Percentiles rank a stretch among this genome's conserved stretches.
These are phyloP conservation scores for Drosophila nikananu DNA, from an alignment of 1,140 invertebrate genomes.

Conservation along the genomic window DNA sequence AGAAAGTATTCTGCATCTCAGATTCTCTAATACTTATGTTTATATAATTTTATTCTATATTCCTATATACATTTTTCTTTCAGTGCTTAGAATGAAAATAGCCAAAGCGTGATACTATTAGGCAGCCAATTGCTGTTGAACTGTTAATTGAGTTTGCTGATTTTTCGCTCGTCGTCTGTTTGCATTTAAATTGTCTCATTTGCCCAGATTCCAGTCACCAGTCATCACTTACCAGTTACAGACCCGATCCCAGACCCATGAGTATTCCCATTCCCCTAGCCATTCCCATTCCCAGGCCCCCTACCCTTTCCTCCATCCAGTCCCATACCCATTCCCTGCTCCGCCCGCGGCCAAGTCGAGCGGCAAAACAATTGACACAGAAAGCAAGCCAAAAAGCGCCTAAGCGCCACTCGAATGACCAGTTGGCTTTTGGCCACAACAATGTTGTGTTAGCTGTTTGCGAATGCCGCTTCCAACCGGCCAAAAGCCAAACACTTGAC, in stretches of 20 bases:
- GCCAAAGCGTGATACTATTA: conserved; percentile 77
- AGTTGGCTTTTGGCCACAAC: conserved; percentile 37
- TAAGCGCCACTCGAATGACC: conserved; percentile 79
- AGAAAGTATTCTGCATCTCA: too few species aligned
- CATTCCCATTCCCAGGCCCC: not conserved
- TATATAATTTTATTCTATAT: too few species aligned
- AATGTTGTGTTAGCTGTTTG: conserved; percentile 36
- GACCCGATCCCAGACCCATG: conserved; percentile 1
- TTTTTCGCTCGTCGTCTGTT: conserved; percentile 52
- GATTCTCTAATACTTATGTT: too few species aligned
- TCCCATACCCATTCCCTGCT: conserved; percentile 4
- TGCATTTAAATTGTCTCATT: conserved; percentile 80
- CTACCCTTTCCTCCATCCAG: not conserved
- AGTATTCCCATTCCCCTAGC: not conserved
- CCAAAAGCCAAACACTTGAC: conserved; percentile 72
- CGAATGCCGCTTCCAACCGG: conserved; percentile 23
- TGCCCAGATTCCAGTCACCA: conserved; percentile 48
- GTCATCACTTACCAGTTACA: conserved; percentile 10
- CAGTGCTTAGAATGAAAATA: conserved; percentile 50
- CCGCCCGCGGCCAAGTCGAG: conserved; percentile 48
- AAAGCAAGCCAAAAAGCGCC: conserved; percentile 70
- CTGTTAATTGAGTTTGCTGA: conserved; percentile 71
- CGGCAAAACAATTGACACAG: conserved; percentile 75
- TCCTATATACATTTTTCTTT: not conserved
- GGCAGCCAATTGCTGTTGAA: conserved; percentile 68